Percentiles rank a stretch among this genome's conserved stretches.
phyloP scores from a whole-genome alignment of 2,888 invertebrate genomes.

The Cheilosia vernalis region DNA sequence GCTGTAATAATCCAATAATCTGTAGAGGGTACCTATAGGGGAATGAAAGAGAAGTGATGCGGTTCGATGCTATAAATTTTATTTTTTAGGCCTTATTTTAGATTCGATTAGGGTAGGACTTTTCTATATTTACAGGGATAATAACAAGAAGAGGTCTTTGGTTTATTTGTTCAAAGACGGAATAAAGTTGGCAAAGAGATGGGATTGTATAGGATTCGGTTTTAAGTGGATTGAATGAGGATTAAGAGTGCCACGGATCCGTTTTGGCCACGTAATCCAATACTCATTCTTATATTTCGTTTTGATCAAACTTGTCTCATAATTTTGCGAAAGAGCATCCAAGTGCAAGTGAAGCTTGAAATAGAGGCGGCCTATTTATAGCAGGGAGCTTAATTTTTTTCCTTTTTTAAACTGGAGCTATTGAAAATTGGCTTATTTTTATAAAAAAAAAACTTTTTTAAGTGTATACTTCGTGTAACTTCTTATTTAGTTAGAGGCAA shows the following conservation, averaged over 20 bases:
- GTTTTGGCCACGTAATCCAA: neutral
- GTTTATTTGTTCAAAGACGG: slow-evolving; percentile 6
- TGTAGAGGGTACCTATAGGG: neutral
- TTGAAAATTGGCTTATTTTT: too few relatives aligned
- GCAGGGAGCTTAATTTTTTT: too few relatives aligned
- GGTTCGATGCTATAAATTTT: slow-evolving; percentile 23
- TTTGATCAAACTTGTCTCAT: neutral
- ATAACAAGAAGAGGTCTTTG: slow-evolving; percentile 16
- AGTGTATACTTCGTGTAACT: too few relatives aligned
- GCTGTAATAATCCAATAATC: slow-evolving; percentile 4
- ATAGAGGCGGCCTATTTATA: too few relatives aligned
- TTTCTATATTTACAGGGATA: slow-evolving; percentile 11
- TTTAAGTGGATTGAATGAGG: neutral
- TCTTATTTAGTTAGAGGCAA: too few relatives aligned
- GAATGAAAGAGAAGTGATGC: neutral
- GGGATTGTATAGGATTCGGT: neutral
- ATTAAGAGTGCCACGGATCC: neutral
- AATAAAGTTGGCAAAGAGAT: neutral
- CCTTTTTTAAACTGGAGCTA: too few relatives aligned
- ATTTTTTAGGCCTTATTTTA: slow-evolving; percentile 24
- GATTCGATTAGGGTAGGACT: slow-evolving; percentile 13
- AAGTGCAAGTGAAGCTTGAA: too few relatives aligned
- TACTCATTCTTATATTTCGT: neutral
- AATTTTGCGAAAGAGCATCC: neutral
- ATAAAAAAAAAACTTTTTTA: too few relatives aligned